Evolutionary conservation across 2,113 vertebrate genomes (phyloP).

Genomic region (Felis catus): F.catus_Fca126_mat1.0 CM031420.1:25285501-25286000

Average conservation of each 20-base stretch:
- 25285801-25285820: not conserved
- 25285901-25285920: not conserved
- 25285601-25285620: slow-evolving; percentile 84
- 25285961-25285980: not conserved
- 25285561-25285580: slow-evolving; percentile 80
- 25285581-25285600: slow-evolving; percentile 79
- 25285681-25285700: slow-evolving; percentile 72
- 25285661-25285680: slow-evolving; percentile 72
- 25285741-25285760: slow-evolving; percentile 20
- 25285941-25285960: not conserved
- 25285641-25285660: slow-evolving; percentile 74
- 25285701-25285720: slow-evolving; percentile 41
- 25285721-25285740: slow-evolving; percentile 44
- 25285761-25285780: not conserved
- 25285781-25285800: slow-evolving; percentile 21
- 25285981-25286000: not conserved
- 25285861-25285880: not conserved
- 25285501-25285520: slow-evolving; percentile 69
- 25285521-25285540: slow-evolving; percentile 70
- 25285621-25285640: slow-evolving; percentile 76
- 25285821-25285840: not conserved
- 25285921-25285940: not conserved
- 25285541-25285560: slow-evolving; percentile 80
- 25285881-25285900: not conserved
- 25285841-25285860: not conserved